Base-by-base conservation (phyloP, 2,113 vertebrate species). In the Dicrurus megarhynchus region DNA sequence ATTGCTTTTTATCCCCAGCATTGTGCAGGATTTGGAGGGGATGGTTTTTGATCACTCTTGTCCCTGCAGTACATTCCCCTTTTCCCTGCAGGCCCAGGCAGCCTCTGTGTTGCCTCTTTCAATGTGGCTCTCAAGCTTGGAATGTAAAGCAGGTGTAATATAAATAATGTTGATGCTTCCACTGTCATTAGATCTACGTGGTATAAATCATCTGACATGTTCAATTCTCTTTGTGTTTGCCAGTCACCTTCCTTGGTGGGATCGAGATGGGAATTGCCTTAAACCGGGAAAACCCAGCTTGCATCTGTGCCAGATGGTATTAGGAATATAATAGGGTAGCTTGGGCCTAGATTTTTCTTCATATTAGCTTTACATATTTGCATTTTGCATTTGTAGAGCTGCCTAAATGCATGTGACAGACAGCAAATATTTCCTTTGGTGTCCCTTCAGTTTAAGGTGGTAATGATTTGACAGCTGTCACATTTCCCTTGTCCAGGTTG, bases 111-210 rank as follows among this genome's bases (percentile, higher is more conserved):
- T 81, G 50, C 64, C 80, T 92, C 89, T 44, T 78, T 55, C 86
- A 33, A 4, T 86, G 16, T 1, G 2, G 7, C 41, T 79, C 37
- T 37, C 8, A 9, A 50, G 33, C 63, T 53, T 42, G 79, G 84
- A 67, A 90, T 61, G 46, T 46, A 74, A 90, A 94, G 71, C 78
- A 96, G 82, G 90, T 95, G 87, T 75, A 90, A 11, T 37, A 42
- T 33, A 81, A 87, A 81, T 37, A 52, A 89, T 59, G 21, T 80
- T 2, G 2, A 1, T 60, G 83, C 87, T 85, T 73, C 46, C 65
- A n/a, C 26, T 87, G 73, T 30, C 64, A 13, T 56, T 71, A 35
- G 56, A 49, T 49, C 35, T n/a, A 0, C 4, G 3, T 28, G 65
- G 16, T 44, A 2, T 67, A 53, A 88, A 83, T 78, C 53, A 35